Conservation (phyloP, 1,140 invertebrate genomes). For the Latrodectus geometricus region DNA sequence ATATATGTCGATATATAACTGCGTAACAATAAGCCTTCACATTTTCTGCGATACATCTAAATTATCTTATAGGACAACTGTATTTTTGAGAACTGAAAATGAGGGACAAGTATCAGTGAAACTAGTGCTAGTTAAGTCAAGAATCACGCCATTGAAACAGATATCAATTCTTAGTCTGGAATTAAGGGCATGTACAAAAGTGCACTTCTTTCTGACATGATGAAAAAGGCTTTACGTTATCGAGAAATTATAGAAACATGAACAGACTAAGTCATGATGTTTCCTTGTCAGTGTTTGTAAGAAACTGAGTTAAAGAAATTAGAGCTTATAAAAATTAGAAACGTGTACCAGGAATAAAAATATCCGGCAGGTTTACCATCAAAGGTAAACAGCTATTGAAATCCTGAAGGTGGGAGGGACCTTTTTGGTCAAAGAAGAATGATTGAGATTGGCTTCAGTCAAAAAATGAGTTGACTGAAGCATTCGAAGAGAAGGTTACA, state of each 20-base stretch:
- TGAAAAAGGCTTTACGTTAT: neutral
- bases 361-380: neutral
- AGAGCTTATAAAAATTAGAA: neutral
- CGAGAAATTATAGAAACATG: neutral
- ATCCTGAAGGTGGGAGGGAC: neutral
- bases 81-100: neutral
- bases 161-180: neutral
- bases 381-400: neutral
- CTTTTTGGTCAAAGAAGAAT: neutral
- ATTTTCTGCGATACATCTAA: neutral
- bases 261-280: neutral
- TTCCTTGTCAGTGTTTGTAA: neutral
- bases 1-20: too few species aligned
- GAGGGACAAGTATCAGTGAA: neutral
- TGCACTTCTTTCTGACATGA: neutral
- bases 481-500: neutral
- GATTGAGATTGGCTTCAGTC: neutral
- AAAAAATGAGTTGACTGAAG: neutral
- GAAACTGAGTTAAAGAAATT: neutral
- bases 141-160: neutral
- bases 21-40: neutral
- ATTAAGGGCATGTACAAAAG: neutral
- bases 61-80: neutral
- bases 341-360: neutral
- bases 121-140: neutral